Base-by-base conservation (phyloP, 92 coral and sea anemone genomes). In the Porites evermanni region DNA sequence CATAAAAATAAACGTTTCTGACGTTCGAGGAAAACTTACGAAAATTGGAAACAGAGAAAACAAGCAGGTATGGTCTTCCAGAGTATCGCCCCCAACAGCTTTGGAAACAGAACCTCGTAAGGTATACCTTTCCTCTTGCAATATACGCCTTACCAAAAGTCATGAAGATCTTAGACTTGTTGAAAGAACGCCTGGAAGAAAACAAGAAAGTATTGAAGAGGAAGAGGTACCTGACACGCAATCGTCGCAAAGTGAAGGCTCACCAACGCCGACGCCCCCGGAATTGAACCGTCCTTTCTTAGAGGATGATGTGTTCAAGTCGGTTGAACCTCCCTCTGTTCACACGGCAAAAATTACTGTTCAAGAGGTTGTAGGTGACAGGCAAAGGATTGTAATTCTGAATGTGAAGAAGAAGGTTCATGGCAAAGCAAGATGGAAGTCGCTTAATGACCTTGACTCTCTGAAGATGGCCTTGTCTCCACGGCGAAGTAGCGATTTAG, bases 341-440 rank as follows among this genome's bases (percentile, higher is more conserved):
- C 92, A 92, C 56, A 89, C 89, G 13, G 93, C 98, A 24, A 87
- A 86, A 76, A 90, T 94, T 50, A 94, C 95, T 29, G 91, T 94
- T 47, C 93, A 92, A 65, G 98, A 94, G 68, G 89, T 87, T 21
- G 50, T 90, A 19, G 91, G 92, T 58, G 88, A 92, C 80, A 86
- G 79, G 29, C 86, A 93, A 23, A 87, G 93, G 66, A 92, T 94
- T 58, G 87, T 89, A 13, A 93, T 94, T 69, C 66, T 94, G 59
- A 94, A 94, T 79, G 95, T 94, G 18, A 92, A 87, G 51, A 94
- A 94, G 71, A 89, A 88, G 73, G 74, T 94, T 12, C 92, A 89
- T 6, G 95, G 98, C 4, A 75, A 64, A 13, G 85, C 95, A 23
- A 78, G 94, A 75, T 94, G 98, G 95, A 94, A 90, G 83, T 94